Conservation (phyloP, 2,888 invertebrate species). For the Lepidonotus clava region DNA sequence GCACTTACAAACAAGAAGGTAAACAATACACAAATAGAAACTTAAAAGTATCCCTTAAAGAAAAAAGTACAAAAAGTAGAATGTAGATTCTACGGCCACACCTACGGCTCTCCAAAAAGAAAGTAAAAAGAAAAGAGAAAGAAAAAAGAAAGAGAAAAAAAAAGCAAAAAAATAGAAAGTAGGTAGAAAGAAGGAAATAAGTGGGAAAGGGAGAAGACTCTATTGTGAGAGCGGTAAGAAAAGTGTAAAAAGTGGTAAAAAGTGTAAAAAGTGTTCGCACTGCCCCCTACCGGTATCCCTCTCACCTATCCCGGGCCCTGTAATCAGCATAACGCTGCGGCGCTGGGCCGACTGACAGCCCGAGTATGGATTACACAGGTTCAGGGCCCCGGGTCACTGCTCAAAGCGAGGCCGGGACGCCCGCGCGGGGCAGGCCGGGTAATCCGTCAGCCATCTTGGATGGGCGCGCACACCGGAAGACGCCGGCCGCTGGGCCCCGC, state of each 20-base stretch:
- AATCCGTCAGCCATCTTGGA: conserved; percentile 31
- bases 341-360: conserved; percentile 9
- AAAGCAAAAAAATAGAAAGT: background rate
- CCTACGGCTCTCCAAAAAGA: no score
- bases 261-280: no score
- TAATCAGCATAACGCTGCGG: conserved; percentile 2
- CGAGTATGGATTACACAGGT: conserved; percentile 23
- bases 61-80: background rate
- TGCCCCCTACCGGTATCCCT: background rate
- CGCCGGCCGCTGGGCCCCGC: background rate
- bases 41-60: background rate
- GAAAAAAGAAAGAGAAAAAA: background rate
- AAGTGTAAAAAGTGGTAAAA: no score
- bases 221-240: background rate
- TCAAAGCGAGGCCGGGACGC: background rate
- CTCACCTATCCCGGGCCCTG: background rate
- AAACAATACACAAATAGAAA: no score
- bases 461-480: background rate
- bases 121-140: background rate
- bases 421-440: background rate
- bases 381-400: conserved; percentile 6
- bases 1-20: no score
- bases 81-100: no score
- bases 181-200: background rate
- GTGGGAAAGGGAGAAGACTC: background rate